phyloP scores from a whole-genome alignment of 2,888 invertebrate genomes.

The Drosophila pseudotalamancana region DNA sequence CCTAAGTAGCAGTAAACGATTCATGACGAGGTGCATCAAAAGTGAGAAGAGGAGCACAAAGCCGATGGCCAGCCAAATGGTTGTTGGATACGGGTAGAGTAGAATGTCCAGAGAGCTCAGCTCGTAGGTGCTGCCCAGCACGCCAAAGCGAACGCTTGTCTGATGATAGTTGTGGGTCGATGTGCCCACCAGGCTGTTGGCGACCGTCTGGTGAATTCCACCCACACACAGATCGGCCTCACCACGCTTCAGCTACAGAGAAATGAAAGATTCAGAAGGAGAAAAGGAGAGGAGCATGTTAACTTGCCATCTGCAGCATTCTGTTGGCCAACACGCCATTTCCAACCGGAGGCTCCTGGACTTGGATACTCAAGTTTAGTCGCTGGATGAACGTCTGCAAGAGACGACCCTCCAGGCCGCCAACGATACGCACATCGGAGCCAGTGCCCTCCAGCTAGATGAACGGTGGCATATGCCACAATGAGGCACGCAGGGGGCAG shows the following conservation, averaged over 20 bases:
- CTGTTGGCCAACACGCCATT: slow-evolving; percentile 19
- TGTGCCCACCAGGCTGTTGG: slow-evolving; percentile 37
- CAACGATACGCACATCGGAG: slow-evolving; percentile 8
- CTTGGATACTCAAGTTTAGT: slow-evolving; percentile 59
- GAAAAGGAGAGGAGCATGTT: neutral
- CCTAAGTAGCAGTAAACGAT: slow-evolving; percentile 27
- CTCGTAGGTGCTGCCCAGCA: slow-evolving; percentile 42
- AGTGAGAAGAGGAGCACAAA: slow-evolving; percentile 30
- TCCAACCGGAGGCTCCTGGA: slow-evolving; percentile 12
- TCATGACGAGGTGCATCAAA: slow-evolving; percentile 33
- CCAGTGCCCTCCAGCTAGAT: slow-evolving; percentile 15
- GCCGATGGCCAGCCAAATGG: slow-evolving; percentile 52
- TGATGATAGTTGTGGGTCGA: slow-evolving; percentile 67
- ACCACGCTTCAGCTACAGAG: slow-evolving; percentile 35
- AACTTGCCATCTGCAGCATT: slow-evolving; percentile 62
- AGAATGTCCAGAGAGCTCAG: slow-evolving; percentile 56
- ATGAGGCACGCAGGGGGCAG: slow-evolving; percentile 57
- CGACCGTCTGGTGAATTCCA: slow-evolving; percentile 54
- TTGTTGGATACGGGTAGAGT: slow-evolving; percentile 53
- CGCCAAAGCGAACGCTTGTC: slow-evolving; percentile 49
- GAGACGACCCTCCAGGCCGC: slow-evolving; percentile 68
- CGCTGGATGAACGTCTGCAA: slow-evolving; percentile 49
- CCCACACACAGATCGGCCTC: slow-evolving; percentile 64
- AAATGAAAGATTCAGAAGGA: neutral
- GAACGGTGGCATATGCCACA: slow-evolving; percentile 60